Evolutionary conservation across 2,888 invertebrate genomes (phyloP).

Genomic region (Amphimallon solstitiale): DNA sequence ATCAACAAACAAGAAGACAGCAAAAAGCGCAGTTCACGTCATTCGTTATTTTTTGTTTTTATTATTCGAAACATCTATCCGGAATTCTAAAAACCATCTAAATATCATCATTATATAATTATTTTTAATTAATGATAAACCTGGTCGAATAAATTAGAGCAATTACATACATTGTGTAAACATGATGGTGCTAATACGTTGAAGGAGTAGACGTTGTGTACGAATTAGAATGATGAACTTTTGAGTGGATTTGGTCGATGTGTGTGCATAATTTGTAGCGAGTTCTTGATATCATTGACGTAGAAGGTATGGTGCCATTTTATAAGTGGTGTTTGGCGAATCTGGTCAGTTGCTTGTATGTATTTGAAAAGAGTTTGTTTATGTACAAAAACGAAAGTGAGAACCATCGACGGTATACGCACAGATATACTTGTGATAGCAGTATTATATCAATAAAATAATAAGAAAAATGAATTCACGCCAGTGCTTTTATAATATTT

Average conservation of each 20-base stretch:
- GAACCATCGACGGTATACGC: background rate
- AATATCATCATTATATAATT: too few species aligned
- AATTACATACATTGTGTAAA: too few species aligned
- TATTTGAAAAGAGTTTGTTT: slow-evolving; percentile 3
- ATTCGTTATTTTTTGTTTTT: too few species aligned
- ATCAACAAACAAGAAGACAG: too few species aligned
- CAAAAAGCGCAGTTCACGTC: too few species aligned
- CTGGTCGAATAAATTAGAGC: too few species aligned
- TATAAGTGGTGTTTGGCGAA: slow-evolving; percentile 18
- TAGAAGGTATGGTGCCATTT: slow-evolving; percentile 2
- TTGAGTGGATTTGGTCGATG: slow-evolving; percentile 1
- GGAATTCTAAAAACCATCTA: too few species aligned
- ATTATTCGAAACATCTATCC: too few species aligned
- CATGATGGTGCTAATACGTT: too few species aligned
- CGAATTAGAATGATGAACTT: background rate
- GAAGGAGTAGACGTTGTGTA: background rate
- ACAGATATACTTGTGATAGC: too few species aligned
- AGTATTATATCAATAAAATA: background rate
- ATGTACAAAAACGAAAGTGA: background rate
- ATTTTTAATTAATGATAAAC: too few species aligned
- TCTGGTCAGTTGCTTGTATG: slow-evolving; percentile 3
- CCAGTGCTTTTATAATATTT: slow-evolving; percentile 27
- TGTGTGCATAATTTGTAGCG: slow-evolving; percentile 2
- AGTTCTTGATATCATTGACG: slow-evolving; percentile 17
- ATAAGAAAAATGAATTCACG: slow-evolving; percentile 12